Evolutionary conservation across 1,140 invertebrate genomes (phyloP), one percentile per base, ranked within the genome.

Genomic region (Phymorhynchus buccinoides): DNA sequence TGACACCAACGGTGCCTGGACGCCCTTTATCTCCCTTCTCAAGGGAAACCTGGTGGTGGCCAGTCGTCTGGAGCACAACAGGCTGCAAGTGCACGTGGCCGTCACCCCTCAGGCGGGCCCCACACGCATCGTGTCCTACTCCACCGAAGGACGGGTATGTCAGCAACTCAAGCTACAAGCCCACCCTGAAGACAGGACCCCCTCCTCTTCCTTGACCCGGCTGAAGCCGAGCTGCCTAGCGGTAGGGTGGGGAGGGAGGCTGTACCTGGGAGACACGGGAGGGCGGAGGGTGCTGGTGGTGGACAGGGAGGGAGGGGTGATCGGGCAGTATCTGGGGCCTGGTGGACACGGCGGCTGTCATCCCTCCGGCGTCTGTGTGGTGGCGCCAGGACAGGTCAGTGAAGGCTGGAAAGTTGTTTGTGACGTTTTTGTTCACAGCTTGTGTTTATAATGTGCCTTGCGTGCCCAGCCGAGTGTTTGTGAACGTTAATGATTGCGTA

Each of bases 351-450:
- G 42, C 18, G 77, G 77, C 16, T 79, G 77, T 79, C 41, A 1
- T 9, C 77, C 77, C 7, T n/a, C 42, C 9, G 41, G 42, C 27
- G 77, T 79, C 1, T 79, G 77, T 32, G 27, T 79, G 44, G 77
- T 56, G 77, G 30, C 39, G 27, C 77, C 41, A 27, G 44, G 77
- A 48, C 77, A 79, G 77, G 77, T 79, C 1, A 79, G 77, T n/a
- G 30, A 78, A 44, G 68, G 32, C 1, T 12, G 30, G 27, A 68
- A 68, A 30, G 27, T 7, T 12, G 48, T 68, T n/a, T 2, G 0
- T n/a, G 7, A 27, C 62, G 7, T 27, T 68, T 68, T n/a, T 68
- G 14, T n/a, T 68, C 62, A n/a, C 27, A 30, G 22, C 27, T 14
- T 66, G 62, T 66, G n/a, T 66, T 7, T 66, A 52, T 52, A 7